Conservation (phyloP, 2,797 vertebrate species). For the Oreochromis grahami region DNA sequence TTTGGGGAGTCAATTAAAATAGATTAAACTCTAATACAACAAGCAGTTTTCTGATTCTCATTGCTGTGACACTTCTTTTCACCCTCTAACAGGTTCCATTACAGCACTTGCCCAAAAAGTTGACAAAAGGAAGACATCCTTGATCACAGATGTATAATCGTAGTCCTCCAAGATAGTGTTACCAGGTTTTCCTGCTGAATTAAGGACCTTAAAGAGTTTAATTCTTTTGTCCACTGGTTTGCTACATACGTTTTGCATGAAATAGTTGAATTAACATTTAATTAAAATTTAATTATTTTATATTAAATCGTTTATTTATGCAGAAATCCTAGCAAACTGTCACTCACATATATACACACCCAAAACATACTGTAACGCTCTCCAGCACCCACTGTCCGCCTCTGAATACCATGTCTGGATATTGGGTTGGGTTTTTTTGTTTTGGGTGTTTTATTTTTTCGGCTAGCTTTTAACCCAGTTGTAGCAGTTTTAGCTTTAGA, state of each 20-base stretch:
- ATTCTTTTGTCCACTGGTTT: background rate
- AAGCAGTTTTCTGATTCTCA: background rate
- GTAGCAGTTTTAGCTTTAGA: background rate
- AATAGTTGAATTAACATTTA: background rate
- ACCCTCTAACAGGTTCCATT: background rate
- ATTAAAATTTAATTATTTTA: background rate
- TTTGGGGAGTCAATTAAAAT: background rate
- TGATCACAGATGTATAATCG: background rate
- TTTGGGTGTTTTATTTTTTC: background rate
- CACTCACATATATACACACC: background rate
- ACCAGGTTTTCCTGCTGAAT: background rate
- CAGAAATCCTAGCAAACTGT: background rate
- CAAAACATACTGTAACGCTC: background rate
- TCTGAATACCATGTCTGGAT: background rate
- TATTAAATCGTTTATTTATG: accelerated
- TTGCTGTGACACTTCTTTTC: background rate
- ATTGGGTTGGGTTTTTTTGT: background rate
- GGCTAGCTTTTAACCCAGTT: background rate
- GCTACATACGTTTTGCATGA: accelerated
- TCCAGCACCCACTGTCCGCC: background rate
- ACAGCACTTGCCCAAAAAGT: background rate
- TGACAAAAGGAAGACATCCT: background rate
- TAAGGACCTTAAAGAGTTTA: background rate
- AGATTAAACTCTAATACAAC: background rate
- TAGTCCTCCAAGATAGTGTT: background rate